These are phyloP conservation scores for Pogonus chalceus DNA, from an alignment of 1,140 invertebrate species.

Conservation along the genomic window DNA sequence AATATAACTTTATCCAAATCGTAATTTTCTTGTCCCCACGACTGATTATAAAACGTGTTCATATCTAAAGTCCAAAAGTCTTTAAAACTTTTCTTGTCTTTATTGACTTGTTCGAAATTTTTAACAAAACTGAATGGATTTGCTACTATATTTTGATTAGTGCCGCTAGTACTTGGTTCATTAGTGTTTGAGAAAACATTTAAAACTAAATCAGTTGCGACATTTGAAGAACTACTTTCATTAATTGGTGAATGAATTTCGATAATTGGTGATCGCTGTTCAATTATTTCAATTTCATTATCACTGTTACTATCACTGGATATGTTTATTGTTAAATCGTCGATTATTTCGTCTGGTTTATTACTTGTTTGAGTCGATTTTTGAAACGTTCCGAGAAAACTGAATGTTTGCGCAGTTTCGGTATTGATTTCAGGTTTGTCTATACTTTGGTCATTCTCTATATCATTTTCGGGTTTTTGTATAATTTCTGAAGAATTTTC, in stretches of 20 bases:
- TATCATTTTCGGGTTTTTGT: too few relatives aligned
- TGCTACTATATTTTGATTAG: background rate
- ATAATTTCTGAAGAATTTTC: too few relatives aligned
- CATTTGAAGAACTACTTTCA: too few relatives aligned
- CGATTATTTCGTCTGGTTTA: too few relatives aligned
- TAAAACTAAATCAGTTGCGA: background rate
- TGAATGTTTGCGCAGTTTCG: background rate
- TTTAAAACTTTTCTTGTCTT: background rate
- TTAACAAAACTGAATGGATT: background rate
- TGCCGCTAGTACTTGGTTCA: background rate
- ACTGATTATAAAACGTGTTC: conserved; percentile 50
- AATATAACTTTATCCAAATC: conserved; percentile 40
- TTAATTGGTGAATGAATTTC: too few relatives aligned
- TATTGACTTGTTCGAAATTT: too few relatives aligned
- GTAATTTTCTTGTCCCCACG: conserved; percentile 48
- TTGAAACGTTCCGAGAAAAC: background rate
- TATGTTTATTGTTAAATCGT: too few relatives aligned
- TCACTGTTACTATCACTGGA: too few relatives aligned
- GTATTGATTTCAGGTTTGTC: too few relatives aligned
- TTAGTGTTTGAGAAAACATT: background rate
- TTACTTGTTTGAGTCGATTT: background rate
- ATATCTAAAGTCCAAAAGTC: conserved; percentile 30
- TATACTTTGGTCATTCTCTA: too few relatives aligned
- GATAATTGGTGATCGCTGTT: too few relatives aligned
- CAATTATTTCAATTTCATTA: too few relatives aligned